Percentiles rank a stretch among this genome's conserved stretches.
These are phyloP conservation scores for Petrocephalus sullivani DNA, from an alignment of 2,797 vertebrate genomes.

Conservation along the genomic window DNA sequence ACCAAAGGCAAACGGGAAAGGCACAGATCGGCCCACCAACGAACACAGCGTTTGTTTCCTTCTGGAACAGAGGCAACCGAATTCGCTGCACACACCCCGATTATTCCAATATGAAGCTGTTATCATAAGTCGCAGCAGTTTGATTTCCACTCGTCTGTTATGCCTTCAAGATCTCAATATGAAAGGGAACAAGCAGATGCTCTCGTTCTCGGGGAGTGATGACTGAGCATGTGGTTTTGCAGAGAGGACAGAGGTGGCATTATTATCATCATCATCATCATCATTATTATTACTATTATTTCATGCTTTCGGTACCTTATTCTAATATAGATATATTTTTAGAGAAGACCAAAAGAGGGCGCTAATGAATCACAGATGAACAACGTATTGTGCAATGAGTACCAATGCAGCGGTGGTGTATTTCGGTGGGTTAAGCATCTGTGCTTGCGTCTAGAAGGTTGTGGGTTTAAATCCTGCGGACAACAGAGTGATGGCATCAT, in stretches of 20 bases:
- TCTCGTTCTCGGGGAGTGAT: neutral
- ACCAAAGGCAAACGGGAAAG: neutral
- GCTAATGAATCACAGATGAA: neutral
- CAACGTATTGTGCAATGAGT: too few relatives aligned
- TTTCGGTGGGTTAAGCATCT: neutral
- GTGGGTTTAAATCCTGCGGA: neutral
- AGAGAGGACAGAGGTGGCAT: neutral
- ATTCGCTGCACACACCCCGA: neutral
- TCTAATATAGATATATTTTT: neutral
- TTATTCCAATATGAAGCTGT: neutral
- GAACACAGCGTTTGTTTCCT: conserved; percentile 13
- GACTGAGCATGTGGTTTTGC: neutral
- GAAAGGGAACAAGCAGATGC: neutral
- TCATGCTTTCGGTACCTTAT: neutral
- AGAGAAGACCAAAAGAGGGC: neutral
- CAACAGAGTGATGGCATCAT: neutral
- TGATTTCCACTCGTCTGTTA: neutral
- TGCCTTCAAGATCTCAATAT: neutral
- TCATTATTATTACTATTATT: neutral
- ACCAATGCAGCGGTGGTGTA: neutral
- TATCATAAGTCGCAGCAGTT: neutral
- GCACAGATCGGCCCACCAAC: neutral
- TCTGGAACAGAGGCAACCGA: neutral
- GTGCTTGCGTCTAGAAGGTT: neutral
- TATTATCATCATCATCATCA: neutral